A percentile compares a stretch with the other conserved stretches of the same genome.
These are phyloP conservation scores for Microchirus variegatus DNA, from an alignment of 2,797 vertebrate species.

Conservation along the genomic window DNA sequence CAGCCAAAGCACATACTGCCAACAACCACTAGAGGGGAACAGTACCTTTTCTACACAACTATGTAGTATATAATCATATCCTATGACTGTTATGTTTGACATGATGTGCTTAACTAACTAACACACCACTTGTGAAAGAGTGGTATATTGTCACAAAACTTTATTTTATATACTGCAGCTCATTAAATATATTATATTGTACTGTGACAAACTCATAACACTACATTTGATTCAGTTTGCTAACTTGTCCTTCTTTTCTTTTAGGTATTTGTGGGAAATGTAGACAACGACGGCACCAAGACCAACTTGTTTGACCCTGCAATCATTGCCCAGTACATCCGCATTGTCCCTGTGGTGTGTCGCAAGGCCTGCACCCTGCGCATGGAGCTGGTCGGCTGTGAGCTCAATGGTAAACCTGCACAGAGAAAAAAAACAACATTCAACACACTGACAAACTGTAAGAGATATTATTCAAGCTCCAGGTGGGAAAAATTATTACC, in stretches of 20 bases:
- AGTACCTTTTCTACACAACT: not conserved
- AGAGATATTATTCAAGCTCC: constrained; percentile 7
- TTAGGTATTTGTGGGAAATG: constrained; percentile 89
- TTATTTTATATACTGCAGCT: no score
- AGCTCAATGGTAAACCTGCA: constrained; percentile 88
- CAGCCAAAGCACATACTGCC: not conserved
- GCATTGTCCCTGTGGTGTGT: constrained; percentile 87
- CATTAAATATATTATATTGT: no score
- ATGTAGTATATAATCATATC: not conserved
- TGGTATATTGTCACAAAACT: no score
- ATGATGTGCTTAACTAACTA: no score
- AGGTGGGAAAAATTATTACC: constrained; percentile 3
- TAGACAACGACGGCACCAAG: constrained; percentile 84
- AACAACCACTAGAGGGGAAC: constrained; percentile 22
- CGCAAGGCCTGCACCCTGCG: constrained; percentile 90
- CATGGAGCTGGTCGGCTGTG: constrained; percentile 95
- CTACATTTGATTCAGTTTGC: no score
- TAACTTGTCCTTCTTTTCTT: not conserved
- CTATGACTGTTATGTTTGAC: no score
- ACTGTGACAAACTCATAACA: no score
- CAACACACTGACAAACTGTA: not conserved
- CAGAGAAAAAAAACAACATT: not conserved
- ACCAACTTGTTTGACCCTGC: constrained; percentile 89
- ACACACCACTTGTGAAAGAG: no score
- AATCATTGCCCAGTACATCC: constrained; percentile 87